Evolutionary conservation across 2,113 vertebrate species (phyloP), one percentile per base, ranked within the genome.

Genomic region (Struthio camelus): DNA sequence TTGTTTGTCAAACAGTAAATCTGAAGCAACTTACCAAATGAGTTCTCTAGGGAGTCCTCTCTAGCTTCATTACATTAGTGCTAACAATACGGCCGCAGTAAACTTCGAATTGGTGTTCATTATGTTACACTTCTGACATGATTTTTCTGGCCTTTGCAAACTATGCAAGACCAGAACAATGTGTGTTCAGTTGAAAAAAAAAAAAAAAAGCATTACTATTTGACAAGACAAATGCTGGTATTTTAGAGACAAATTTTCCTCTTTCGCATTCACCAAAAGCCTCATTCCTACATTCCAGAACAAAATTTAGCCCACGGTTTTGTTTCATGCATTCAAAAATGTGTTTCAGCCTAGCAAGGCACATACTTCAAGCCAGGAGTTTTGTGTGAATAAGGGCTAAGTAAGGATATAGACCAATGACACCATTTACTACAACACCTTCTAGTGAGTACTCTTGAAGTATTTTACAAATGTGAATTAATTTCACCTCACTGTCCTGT

Each of bases 1-100:
- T 91, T 93, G 65, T 71, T 90, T 81, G 61, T 75, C 86, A 92
- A 92, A 87, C 56, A 82, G 86, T 72, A 91, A 87, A 94, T 90
- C 78, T 95, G 73, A 53, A 84, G 42, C 58, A 92, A 66, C 44
- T 90, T 77, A 89, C 53, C 80, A 92, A 93, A 95, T 46, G 48
- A 89, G 62, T 76, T 54, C 89, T 85, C 92, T 25, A 80, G 62
- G 75, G 89, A 91, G 23, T 70, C 58, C 70, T 94, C 53, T 92
- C 80, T 67, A 82, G 69, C 80, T 76, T 85, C n/a, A 76, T 77
- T 77, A 79, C 44, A 54, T 70, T 50, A 69, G 40, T 61, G 30
- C 36, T 75, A 77, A 66, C 90, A 93, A 54, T 67, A 79, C 48
- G 23, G 44, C 48, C 76, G 78, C 23, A 88, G 71, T 78, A 85